Base-by-base conservation (phyloP, 2,888 invertebrate species). In the Epinotia nisella region DNA sequence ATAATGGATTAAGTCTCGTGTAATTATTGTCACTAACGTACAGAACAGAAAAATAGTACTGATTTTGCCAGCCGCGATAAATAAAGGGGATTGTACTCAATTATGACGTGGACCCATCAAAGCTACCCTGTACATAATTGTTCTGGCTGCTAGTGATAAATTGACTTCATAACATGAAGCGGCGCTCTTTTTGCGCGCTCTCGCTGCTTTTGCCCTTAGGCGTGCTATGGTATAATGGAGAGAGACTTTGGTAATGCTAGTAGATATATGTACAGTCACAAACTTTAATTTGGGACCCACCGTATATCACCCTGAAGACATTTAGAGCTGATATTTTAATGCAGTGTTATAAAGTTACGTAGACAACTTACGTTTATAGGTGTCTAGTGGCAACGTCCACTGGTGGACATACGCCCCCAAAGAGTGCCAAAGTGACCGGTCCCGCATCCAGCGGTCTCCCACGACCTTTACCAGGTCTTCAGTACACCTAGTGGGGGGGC, bases 141-240 rank as follows among this genome's bases (percentile, higher is more conserved):
- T 83, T 82, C 85, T 85, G 82, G 81, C 84, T 82, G 80, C 81
- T 83, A 85, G 82, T 87, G 85, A 86, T 82, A 84, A 84, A 86
- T 85, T 83, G 84, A 85, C 83, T 85, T 82, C 83, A 83, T 85
- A 85, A 86, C 83, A 79, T 82, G 84, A 83, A 81, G 79, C 85
- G 84, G 82, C 80, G 81, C 83, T 83, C 82, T 84, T 85, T 85
- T 85, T 84, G 82, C 84, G 80, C 82, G 76, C 82, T 76, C 78
- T 71, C 75, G 75, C 76, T 80, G 83, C 81, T 84, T 83, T 82
- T 81, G 79, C 82, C 80, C 81, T 80, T 76, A 74, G 76, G 80
- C 78, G 76, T 7, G 69, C 41, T 61, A 24, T 41, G 61, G 15
- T 55, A 61, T 41, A 17, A 61, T 53, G 61, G 69, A 70, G 69